A percentile compares a stretch with the other conserved stretches of the same genome.
Conservation (phyloP, 2,113 vertebrate genomes). For the Zosterops borbonicus region DNA sequence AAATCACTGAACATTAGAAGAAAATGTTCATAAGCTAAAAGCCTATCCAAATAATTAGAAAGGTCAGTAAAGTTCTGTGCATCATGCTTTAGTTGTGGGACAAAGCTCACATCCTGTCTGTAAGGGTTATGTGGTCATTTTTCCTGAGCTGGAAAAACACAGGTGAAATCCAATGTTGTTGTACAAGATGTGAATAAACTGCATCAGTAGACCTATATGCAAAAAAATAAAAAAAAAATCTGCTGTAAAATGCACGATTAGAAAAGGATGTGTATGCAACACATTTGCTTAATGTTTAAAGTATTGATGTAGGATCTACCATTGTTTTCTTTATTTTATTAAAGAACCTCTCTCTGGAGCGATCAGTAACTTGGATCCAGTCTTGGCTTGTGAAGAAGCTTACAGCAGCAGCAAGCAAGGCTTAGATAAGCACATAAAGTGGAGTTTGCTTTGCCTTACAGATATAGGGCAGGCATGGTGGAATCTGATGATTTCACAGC, state of each 20-base stretch:
- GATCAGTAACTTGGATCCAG: not conserved
- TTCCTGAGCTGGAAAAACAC: not conserved
- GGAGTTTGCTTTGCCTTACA: not conserved
- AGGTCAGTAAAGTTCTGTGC: not conserved
- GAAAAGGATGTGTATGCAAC: not conserved
- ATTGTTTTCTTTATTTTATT: not conserved
- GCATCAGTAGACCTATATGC: not conserved
- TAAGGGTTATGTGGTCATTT: not conserved
- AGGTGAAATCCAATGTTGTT: not conserved
- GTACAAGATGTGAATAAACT: not conserved
- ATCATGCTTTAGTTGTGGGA: not conserved
- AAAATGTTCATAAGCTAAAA: not conserved
- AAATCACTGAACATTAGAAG: not conserved
- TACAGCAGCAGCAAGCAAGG: not conserved
- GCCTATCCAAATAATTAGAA: not conserved
- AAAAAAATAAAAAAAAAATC: not conserved
- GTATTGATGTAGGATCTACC: not conserved
- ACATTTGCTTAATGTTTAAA: not conserved
- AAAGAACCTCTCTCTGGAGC: not conserved
- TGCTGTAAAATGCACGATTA: not conserved
- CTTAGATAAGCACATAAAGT: not conserved
- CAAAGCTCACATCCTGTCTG: not conserved
- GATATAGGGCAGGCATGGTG: not conserved
- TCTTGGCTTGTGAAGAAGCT: not conserved
- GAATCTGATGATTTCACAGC: conserved; percentile 15